Conservation (phyloP, 1,140 invertebrate genomes). For the Ridgeia piscesae region DNA sequence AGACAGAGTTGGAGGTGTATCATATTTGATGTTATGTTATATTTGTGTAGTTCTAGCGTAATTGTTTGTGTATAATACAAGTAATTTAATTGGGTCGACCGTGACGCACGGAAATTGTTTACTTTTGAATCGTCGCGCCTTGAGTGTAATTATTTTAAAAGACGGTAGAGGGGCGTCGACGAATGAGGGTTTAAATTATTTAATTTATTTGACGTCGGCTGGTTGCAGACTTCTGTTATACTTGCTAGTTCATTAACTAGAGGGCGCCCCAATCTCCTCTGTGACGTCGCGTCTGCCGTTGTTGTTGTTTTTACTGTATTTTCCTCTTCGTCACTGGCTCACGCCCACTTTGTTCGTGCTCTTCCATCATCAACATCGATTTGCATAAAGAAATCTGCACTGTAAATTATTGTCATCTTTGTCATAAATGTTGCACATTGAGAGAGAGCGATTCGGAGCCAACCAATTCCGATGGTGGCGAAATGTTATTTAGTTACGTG, state of each 20-base stretch:
- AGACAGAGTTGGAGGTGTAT: neutral
- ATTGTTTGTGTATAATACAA: neutral
- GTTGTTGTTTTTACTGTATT: neutral
- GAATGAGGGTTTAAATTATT: neutral
- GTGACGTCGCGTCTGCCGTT: neutral
- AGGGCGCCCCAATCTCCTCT: neutral
- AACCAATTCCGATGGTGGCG: neutral
- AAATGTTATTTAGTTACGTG: neutral
- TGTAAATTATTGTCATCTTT: neutral
- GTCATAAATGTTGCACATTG: neutral
- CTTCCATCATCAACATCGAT: neutral
- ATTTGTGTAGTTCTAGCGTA: neutral
- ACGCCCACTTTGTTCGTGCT: neutral
- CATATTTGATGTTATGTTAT: slow-evolving; percentile 6
- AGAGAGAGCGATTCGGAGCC: too few species aligned
- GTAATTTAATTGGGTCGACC: neutral
- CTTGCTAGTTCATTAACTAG: neutral
- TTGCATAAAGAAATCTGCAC: neutral
- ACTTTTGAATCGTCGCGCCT: neutral
- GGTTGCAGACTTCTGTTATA: neutral
- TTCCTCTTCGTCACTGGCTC: neutral
- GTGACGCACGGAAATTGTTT: neutral
- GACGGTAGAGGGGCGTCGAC: neutral
- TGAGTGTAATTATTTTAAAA: neutral
- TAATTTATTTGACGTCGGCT: neutral